phyloP scores from a whole-genome alignment of 1,140 invertebrate species.

The Elymnias hypermnestra region DNA sequence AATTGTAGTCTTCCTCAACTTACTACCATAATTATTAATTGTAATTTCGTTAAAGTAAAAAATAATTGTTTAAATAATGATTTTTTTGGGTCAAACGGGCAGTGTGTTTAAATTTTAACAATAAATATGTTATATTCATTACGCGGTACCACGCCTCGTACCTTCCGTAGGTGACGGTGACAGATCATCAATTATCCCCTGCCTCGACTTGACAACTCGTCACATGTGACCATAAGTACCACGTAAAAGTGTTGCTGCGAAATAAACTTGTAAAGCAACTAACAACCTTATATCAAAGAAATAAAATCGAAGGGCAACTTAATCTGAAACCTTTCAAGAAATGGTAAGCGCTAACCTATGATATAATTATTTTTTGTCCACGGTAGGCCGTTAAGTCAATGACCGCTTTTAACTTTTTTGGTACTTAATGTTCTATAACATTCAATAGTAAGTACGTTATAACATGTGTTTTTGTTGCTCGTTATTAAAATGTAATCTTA shows the following conservation, averaged over 20 bases:
- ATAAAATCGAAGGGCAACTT: not conserved
- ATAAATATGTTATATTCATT: constrained; percentile 8
- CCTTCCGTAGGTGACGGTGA: constrained; percentile 21
- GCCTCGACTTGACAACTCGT: constrained; percentile 31
- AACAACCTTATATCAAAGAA: not conserved
- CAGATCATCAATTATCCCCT: constrained; percentile 47
- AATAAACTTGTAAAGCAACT: not conserved
- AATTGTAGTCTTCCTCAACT: too few species aligned
- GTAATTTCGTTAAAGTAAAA: too few species aligned
- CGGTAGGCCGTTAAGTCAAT: constrained; percentile 21
- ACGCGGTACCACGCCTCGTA: constrained; percentile 12
- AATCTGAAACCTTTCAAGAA: not conserved
- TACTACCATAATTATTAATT: too few species aligned
- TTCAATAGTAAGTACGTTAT: constrained; percentile 10
- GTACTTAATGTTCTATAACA: constrained; percentile 18
- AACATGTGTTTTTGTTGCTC: constrained; percentile 18
- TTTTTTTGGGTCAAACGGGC: not conserved
- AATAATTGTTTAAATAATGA: not conserved
- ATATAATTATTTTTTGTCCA: constrained; percentile 25
- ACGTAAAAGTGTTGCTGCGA: not conserved
- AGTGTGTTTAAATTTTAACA: constrained; percentile 11
- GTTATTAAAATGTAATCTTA: constrained; percentile 22
- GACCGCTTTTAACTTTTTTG: constrained; percentile 18
- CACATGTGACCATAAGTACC: constrained; percentile 14
- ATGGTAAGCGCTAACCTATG: constrained; percentile 7